phyloP scores from a whole-genome alignment of 2,888 invertebrate species.

The Gortyna flavago region DNA sequence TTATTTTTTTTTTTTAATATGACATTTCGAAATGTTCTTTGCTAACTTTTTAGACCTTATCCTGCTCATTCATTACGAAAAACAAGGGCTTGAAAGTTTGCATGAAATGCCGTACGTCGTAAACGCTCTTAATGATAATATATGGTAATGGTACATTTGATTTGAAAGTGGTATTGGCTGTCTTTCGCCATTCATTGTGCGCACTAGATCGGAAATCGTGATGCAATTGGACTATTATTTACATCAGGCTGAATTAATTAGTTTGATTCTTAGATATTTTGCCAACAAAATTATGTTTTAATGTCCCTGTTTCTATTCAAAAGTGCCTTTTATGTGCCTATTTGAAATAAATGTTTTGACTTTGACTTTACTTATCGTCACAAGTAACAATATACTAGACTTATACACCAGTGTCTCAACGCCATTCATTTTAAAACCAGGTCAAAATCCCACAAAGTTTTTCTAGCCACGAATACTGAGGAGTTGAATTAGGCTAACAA shows the following conservation, averaged over 20 bases:
- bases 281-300: background rate
- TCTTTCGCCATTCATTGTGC: conserved; percentile 36
- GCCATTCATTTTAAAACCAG: conserved; percentile 15
- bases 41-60: too few species aligned
- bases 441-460: conserved; percentile 35
- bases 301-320: too few species aligned
- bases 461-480: conserved; percentile 20
- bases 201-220: conserved; percentile 44
- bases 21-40: too few species aligned
- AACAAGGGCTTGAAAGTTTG: too few species aligned
- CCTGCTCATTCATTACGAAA: too few species aligned
- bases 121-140: background rate
- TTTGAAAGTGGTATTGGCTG: conserved; percentile 36
- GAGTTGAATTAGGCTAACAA: conserved; percentile 32
- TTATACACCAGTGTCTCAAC: background rate
- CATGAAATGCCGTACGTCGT: too few species aligned
- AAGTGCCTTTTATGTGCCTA: too few species aligned
- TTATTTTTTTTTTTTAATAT: too few species aligned
- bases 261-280: conserved; percentile 10
- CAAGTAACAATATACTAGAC: too few species aligned
- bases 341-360: too few species aligned
- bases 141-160: conserved; percentile 28
- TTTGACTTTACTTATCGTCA: too few species aligned
- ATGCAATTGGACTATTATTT: conserved; percentile 27
- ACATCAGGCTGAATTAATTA: background rate